These are phyloP conservation scores for Diorhabda elongata DNA, from an alignment of 1,140 invertebrate genomes.

Conservation along the genomic window DNA sequence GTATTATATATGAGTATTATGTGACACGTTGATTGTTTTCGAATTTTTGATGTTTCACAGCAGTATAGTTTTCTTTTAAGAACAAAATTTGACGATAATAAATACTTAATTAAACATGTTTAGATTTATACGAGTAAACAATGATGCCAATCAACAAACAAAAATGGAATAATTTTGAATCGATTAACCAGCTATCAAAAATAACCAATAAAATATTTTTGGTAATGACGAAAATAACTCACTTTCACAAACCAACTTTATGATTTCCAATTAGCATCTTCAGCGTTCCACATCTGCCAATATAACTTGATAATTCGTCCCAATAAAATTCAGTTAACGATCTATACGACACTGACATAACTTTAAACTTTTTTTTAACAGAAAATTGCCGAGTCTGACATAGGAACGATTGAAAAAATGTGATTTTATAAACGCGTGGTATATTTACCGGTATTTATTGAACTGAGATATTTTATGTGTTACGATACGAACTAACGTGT, in stretches of 20 bases:
- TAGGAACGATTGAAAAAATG: neutral
- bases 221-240: neutral
- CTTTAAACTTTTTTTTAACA: neutral
- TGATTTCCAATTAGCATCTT: neutral
- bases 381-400: neutral
- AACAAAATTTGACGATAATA: too few relatives aligned
- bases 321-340: neutral
- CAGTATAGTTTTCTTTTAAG: neutral
- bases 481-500: neutral
- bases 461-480: constrained; percentile 5
- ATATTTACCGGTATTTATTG: neutral
- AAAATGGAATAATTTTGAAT: neutral
- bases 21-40: neutral
- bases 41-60: neutral
- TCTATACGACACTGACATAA: constrained; percentile 2
- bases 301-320: neutral
- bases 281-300: neutral
- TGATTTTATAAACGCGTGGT: too few relatives aligned
- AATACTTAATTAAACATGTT: too few relatives aligned
- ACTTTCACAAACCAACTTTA: neutral
- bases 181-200: neutral
- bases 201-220: neutral
- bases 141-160: too few relatives aligned
- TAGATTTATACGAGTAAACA: too few relatives aligned
- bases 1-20: neutral